These are phyloP conservation scores for Betta splendens DNA, from an alignment of 2,797 vertebrate species.

Conservation along the genomic window DNA sequence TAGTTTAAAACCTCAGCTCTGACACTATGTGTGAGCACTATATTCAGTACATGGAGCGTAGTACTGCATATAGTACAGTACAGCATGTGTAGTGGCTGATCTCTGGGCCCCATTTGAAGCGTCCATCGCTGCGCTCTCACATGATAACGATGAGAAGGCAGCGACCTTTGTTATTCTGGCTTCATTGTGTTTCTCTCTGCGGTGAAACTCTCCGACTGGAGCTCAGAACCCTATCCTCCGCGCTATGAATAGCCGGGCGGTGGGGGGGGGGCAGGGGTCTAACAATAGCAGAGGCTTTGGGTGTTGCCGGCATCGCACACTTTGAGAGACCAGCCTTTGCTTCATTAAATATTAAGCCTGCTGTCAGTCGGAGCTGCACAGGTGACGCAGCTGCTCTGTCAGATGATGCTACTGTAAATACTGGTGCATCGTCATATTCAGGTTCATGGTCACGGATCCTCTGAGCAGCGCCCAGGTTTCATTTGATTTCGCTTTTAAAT, in stretches of 20 bases:
- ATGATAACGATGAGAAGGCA: slow-evolving; percentile 65
- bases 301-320: slow-evolving; percentile 76
- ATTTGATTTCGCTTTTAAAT: too few species aligned
- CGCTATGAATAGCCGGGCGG: slow-evolving; percentile 71
- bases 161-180: slow-evolving; percentile 67
- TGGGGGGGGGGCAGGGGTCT: slow-evolving; percentile 36
- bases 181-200: slow-evolving; percentile 72
- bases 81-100: slow-evolving; percentile 31
- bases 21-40: neutral
- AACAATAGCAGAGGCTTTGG: slow-evolving; percentile 75
- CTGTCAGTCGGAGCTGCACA: slow-evolving; percentile 64
- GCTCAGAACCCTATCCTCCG: slow-evolving; percentile 71
- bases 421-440: neutral
- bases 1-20: too few species aligned
- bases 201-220: slow-evolving; percentile 65
- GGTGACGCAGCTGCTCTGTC: slow-evolving; percentile 59
- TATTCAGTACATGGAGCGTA: slow-evolving; percentile 18
- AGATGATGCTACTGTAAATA: slow-evolving; percentile 39
- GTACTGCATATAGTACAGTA: slow-evolving; percentile 1
- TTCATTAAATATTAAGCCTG: slow-evolving; percentile 78
- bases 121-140: slow-evolving; percentile 58
- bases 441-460: too few species aligned
- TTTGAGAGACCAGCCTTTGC: slow-evolving; percentile 69
- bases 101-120: slow-evolving; percentile 30
- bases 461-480: too few species aligned